Conservation (phyloP, 2,113 vertebrate species). For the Pagrus major region DNA sequence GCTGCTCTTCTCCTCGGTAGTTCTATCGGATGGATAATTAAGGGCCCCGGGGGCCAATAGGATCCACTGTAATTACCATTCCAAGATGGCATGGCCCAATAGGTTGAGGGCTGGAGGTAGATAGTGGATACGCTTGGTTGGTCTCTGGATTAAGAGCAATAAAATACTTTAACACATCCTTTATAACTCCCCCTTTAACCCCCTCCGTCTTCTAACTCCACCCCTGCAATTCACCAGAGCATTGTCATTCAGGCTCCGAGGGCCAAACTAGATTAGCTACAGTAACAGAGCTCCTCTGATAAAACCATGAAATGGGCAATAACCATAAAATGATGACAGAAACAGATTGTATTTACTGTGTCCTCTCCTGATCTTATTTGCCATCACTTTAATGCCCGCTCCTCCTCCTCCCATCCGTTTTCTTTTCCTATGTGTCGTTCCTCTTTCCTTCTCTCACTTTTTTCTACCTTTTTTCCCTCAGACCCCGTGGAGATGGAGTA, state of each 20-base stretch:
- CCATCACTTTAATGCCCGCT: constrained; percentile 7
- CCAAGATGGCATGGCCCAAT: constrained; percentile 54
- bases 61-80: constrained; percentile 76
- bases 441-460: constrained; percentile 23
- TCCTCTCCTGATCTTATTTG: constrained; percentile 31
- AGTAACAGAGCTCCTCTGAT: constrained; percentile 57
- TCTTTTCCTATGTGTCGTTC: neutral
- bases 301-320: constrained; percentile 64
- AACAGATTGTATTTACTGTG: constrained; percentile 61
- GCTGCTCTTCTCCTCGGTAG: constrained; percentile 49
- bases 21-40: constrained; percentile 74
- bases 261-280: constrained; percentile 62
- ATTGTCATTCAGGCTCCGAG: constrained; percentile 37
- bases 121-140: constrained; percentile 62
- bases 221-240: constrained; percentile 53
- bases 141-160: constrained; percentile 72
- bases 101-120: constrained; percentile 54
- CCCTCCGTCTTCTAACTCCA: constrained; percentile 29
- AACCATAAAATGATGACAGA: constrained; percentile 62
- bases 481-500: constrained; percentile 95
- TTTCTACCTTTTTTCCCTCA: no score
- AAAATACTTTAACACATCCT: constrained; percentile 59
- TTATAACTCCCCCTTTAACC: constrained; percentile 50
- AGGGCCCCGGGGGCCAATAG: constrained; percentile 63
- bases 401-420: neutral